Base-by-base conservation (phyloP, 2,888 invertebrate species). In the Laothoe populi region DNA sequence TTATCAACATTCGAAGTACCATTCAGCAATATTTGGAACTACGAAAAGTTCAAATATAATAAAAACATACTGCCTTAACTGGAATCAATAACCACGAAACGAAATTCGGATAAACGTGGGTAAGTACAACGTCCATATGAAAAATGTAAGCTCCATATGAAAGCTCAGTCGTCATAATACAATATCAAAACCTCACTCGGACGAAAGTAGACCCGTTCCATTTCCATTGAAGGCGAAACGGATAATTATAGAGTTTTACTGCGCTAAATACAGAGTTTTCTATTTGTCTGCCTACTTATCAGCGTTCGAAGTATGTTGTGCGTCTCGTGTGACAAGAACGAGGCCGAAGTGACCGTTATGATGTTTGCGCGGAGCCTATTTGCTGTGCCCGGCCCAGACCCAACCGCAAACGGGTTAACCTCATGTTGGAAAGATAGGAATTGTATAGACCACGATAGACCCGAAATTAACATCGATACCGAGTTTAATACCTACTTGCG, bases 311-410 rank as follows among this genome's bases (percentile, higher is more conserved):
- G 57, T 58, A 23, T 63, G 64, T 70, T 64, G 66, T 75, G 69
- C 66, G 70, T 73, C 72, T 74, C 65, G 72, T 75, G 71, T 53
- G 53, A 53, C 53, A 53, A 53, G 53, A 79, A 78, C 75, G 77
- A 75, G 84, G 81, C 79, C 83, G 75, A 62, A 63, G 66, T 73
- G 73, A 77, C 83, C 82, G 86, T 84, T 87, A 86, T 78, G 73
- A 78, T 69, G 73, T 77, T 77, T 74, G 74, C 73, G 67, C 66
- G 66, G 66, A 69, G 71, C 72, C 74, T 74, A 75, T 74, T 75
- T 73, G 66, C 67, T 58, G 69, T 66, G 62, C 67, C 68, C 64
- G 66, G 53, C 64, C 65, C 59, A 64, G 62, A 61, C 63, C 59
- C 59, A 61, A 42, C 66, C 63, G 61, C 69, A 64, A 69, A 66